Base-by-base conservation (phyloP, 2,888 invertebrate genomes). In the Hirtodrosophila trivittata region DNA sequence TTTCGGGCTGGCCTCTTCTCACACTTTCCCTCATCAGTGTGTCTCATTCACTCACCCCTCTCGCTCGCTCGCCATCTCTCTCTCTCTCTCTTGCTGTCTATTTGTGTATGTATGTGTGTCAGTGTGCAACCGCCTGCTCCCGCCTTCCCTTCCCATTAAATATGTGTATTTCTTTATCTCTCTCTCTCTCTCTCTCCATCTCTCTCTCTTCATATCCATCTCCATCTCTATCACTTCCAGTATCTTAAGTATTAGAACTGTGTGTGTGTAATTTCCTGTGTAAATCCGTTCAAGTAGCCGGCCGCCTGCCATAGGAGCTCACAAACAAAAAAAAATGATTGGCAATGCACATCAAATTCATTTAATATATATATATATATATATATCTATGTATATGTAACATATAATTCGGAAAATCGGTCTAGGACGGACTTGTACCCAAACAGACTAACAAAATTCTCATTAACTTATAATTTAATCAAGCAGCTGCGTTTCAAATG, bases 261-360 rank as follows among this genome's bases (percentile, higher is more conserved):
- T 50, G 8, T 65, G n/a, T 30, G 9, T 49, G 39, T 67, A 32
- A 55, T 51, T 51, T 26, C 21, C 5, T 51, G 38, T 25, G 14
- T 30, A 50, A 21, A 50, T 18, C 58, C 66, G 66, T 73, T 66
- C 39, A 66, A 55, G 66, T 66, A 55, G 57, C 70, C 75, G 60
- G 59, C 66, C 63, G 74, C 54, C 74, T 59, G 77, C 75, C 73
- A 37, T 43, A 42, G 38, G 55, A 46, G 43, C 39, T 58, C 50
- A 41, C n/a, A 41, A 49, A 28, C 16, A 45, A 55, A 39, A 49
- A 57, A 45, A 59, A 52, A 43, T 56, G 42, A 71, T 54, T 72
- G 62, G 59, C 62, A 57, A 56, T 49, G 60, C 67, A 47, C n/a
- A 26, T 68, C 55, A 46, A 63, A 39, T n/a, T n/a, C n/a, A n/a